Evolutionary conservation across 2,888 invertebrate species (phyloP).

Genomic region (Emesis furor): DNA sequence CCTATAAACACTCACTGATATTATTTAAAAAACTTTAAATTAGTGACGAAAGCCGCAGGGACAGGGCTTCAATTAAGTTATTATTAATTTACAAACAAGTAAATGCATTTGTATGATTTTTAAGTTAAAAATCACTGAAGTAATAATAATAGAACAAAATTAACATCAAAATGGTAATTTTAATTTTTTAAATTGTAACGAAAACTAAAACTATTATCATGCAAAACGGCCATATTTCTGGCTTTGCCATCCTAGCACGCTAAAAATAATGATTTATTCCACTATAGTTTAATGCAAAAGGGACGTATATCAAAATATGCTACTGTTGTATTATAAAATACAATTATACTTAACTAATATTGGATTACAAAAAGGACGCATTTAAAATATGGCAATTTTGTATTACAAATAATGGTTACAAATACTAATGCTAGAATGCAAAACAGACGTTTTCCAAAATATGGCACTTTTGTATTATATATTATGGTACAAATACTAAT

Average conservation of each 20-base stretch:
- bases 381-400: conserved; percentile 30
- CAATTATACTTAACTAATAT: conserved; percentile 27
- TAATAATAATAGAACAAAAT: conserved; percentile 45
- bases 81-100: conserved; percentile 40
- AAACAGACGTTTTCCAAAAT: not conserved
- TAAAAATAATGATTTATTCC: conserved; percentile 53
- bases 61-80: conserved; percentile 41
- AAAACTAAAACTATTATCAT: conserved; percentile 37
- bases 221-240: conserved; percentile 51
- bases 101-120: conserved; percentile 22
- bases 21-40: conserved; percentile 39
- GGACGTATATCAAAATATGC: conserved; percentile 29
- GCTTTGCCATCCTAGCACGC: conserved; percentile 47
- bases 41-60: conserved; percentile 33
- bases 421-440: not conserved
- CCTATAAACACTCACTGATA: conserved; percentile 36
- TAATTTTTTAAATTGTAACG: conserved; percentile 45
- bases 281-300: conserved; percentile 25
- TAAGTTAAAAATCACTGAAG: conserved; percentile 47
- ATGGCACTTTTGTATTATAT: conserved; percentile 34
- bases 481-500: not conserved
- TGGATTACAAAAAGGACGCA: conserved; percentile 36
- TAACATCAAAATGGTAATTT: conserved; percentile 39
- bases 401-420: conserved; percentile 5
- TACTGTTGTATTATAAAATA: conserved; percentile 40